Evolutionary conservation across 2,113 vertebrate species (phyloP), one percentile per base, ranked within the genome.

Genomic region (Strix uralensis): DNA sequence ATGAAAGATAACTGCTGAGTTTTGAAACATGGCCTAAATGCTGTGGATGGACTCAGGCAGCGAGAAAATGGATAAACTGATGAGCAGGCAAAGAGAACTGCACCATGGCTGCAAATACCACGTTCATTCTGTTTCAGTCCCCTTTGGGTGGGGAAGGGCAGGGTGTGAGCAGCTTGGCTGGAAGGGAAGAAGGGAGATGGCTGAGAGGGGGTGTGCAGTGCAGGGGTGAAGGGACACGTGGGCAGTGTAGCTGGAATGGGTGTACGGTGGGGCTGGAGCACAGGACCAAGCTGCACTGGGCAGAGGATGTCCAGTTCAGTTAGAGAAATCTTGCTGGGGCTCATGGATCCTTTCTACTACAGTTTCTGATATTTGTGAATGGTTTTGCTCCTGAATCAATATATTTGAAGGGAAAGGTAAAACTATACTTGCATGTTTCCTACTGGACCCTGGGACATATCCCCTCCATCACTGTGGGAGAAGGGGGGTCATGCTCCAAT

Each of bases 1-100:
- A 30, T 19, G 44, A 29, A 58, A 42, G 13, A 21, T 88, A 63
- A 55, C 15, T 46, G 10, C 32, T 57, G 32, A 55, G 11, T 81
- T 90, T 67, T 90, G 44, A 40, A 71, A 38, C 1, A 4, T 23
- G 18, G 4, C 10, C 23, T 20, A 44, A 19, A 27, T 54, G 22
- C 46, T 78, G 32, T 0, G 2, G 51, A 44, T 74, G 23, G n/a
- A 72, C 18, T 46, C 3, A 52, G 18, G 32, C 2, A 54, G 25
- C 36, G 34, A 63, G 26, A 26, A 44, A 86, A 70, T 4, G 1
- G 8, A 1, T 61, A 59, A 73, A 42, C 62, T 14, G 16, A 78
- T 1, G 11, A 18, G 6, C 13, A 57, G 55, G 16, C 0, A 1
- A 13, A 84, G 54, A 58, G n/a, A 82, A 21, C 8, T 0, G 1